Evolutionary conservation across 2,797 vertebrate species (phyloP).

Genomic region (Diglossa cyanea): DNA sequence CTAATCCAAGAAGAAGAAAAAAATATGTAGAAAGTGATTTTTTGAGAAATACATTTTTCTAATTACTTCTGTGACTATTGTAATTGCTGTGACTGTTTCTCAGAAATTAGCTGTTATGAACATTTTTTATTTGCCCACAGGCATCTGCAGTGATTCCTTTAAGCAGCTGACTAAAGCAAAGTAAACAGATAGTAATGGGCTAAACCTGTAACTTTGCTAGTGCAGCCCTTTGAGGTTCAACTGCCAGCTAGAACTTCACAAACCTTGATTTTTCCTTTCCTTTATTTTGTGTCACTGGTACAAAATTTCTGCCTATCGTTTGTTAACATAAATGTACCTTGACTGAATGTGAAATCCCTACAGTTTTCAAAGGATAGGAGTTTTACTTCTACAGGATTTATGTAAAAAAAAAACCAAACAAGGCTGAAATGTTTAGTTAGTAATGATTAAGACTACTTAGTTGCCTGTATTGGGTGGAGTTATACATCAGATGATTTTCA

Average conservation of each 20-base stretch:
- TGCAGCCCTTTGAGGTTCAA: background rate
- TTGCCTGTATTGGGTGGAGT: background rate
- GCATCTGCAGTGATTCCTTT: background rate
- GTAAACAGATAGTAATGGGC: background rate
- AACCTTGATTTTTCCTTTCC: background rate
- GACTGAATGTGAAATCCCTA: background rate
- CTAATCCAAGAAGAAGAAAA: background rate
- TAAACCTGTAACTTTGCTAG: background rate
- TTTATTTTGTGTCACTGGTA: background rate
- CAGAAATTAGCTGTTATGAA: background rate
- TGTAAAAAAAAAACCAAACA: background rate
- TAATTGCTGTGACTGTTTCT: background rate
- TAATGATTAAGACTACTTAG: background rate
- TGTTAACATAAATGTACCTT: background rate
- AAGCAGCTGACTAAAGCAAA: background rate
- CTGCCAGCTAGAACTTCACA: background rate
- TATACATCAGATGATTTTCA: background rate
- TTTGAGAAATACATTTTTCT: background rate
- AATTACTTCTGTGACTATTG: background rate
- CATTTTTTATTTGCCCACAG: background rate
- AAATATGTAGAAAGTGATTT: background rate
- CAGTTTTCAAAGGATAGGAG: background rate
- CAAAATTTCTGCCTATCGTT: background rate
- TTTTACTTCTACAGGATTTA: background rate
- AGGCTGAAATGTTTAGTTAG: background rate